phyloP scores from a whole-genome alignment of 2,113 vertebrate species.

The Hydropotes inermis region DNA sequence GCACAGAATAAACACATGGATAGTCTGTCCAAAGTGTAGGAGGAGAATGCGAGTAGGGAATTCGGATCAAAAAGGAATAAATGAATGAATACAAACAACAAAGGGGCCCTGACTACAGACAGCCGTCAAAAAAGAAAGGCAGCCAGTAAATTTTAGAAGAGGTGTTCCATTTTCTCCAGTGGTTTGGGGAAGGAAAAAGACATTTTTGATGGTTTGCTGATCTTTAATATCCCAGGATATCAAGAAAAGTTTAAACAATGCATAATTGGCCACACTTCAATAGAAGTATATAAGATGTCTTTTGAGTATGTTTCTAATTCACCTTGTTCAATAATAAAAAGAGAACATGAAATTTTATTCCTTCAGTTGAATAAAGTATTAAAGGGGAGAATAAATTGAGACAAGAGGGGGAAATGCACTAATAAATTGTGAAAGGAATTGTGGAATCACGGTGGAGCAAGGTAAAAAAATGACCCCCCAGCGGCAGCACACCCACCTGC shows the following conservation, averaged over 20 bases:
- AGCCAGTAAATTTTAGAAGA: background rate
- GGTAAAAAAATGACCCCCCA: background rate
- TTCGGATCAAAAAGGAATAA: background rate
- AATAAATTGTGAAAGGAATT: background rate
- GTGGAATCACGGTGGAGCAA: background rate
- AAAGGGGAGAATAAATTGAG: background rate
- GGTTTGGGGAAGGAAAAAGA: background rate
- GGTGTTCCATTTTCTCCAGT: background rate
- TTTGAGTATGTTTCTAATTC: background rate
- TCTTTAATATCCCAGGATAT: background rate
- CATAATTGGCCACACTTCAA: background rate
- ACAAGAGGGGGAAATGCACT: background rate
- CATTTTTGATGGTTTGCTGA: background rate
- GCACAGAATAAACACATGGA: background rate
- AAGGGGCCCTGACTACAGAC: background rate
- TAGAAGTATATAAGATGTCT: background rate
- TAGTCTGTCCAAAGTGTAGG: background rate
- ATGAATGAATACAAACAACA: background rate
- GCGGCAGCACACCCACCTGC: slow-evolving; percentile 69
- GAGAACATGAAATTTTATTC: background rate
- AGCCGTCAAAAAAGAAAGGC: background rate
- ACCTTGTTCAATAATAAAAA: background rate
- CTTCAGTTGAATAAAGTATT: background rate
- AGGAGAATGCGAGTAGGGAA: background rate
- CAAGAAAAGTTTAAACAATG: background rate